Evolutionary conservation across 2,888 invertebrate species (phyloP).

Genomic region (Limenitis camilla): DNA sequence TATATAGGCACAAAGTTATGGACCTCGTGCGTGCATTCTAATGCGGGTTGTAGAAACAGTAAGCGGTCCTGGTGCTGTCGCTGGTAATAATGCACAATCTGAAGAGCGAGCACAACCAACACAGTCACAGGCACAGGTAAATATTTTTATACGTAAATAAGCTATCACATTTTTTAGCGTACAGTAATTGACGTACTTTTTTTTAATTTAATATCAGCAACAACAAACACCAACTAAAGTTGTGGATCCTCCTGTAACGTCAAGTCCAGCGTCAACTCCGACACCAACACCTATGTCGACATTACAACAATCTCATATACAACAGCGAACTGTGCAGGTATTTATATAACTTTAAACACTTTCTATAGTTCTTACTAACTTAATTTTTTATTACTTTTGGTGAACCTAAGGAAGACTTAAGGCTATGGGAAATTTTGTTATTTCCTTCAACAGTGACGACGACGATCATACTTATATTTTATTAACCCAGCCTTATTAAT

Average conservation of each 20-base stretch:
- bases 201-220: constrained; percentile 2
- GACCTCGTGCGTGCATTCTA: constrained; percentile 94
- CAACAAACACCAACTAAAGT: constrained; percentile 12
- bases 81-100: neutral
- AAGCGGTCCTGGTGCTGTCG: constrained; percentile 69
- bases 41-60: constrained; percentile 98
- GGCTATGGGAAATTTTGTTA: no score
- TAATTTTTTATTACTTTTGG: no score
- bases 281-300: constrained; percentile 23
- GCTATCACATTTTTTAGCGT: neutral
- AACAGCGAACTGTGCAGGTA: constrained; percentile 78
- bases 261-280: constrained; percentile 29
- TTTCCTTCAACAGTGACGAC: no score
- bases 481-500: no score
- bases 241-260: constrained; percentile 15
- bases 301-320: constrained; percentile 78
- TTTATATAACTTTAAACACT: neutral
- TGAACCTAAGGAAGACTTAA: no score
- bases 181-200: neutral
- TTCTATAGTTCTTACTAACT: no score
- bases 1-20: constrained; percentile 92
- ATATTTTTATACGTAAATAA: neutral
- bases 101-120: neutral
- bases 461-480: no score
- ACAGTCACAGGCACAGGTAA: neutral